Evolutionary conservation across 2,888 invertebrate genomes (phyloP), one percentile per base, ranked within the genome.

Genomic region (Clostera curtula): DNA sequence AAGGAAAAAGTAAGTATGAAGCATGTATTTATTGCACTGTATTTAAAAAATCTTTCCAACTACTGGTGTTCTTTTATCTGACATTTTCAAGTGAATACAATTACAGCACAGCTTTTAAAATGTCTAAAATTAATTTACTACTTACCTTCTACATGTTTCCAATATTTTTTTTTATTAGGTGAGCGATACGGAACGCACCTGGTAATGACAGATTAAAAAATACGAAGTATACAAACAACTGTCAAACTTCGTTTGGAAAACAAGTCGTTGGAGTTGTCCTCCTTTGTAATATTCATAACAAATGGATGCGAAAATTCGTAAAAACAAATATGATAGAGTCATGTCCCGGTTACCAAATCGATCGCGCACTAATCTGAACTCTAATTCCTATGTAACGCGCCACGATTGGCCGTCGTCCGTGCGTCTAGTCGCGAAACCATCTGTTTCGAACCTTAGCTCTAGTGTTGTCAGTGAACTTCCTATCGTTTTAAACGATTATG

Each of bases 381-480:
- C 69, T 13, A 61, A 41, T 44, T 62, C 68, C 20, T 48, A 44
- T 28, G 73, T 82, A 34, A 69, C 58, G 28, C 67, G 73, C 24
- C 79, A 80, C 41, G 64, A 64, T 44, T 49, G 44, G 28, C 59
- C 58, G 17, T 55, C 63, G 25, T 57, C 70, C 19, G 55, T 47
- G 25, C 51, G 53, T 28, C 35, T 67, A 68, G 72, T 75, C 74
- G 77, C 64, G 56, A 80, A 79, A 63, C 44, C 60, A 36, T 61
- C 65, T 53, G 52, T 53, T 66, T 70, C 69, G 31, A 72, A 66
- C 36, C 43, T 60, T 31, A 61, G 47, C 40, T 63, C 66, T 9
- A 49, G 58, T 53, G 56, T 60, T 47, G 67, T 56, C 36, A 67
- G 50, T 55, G 75, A 82, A 36, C 65, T 83, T 34, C 82, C 82